These are phyloP conservation scores for Piprites chloris DNA, from an alignment of 2,113 vertebrate species.

Conservation along the genomic window DNA sequence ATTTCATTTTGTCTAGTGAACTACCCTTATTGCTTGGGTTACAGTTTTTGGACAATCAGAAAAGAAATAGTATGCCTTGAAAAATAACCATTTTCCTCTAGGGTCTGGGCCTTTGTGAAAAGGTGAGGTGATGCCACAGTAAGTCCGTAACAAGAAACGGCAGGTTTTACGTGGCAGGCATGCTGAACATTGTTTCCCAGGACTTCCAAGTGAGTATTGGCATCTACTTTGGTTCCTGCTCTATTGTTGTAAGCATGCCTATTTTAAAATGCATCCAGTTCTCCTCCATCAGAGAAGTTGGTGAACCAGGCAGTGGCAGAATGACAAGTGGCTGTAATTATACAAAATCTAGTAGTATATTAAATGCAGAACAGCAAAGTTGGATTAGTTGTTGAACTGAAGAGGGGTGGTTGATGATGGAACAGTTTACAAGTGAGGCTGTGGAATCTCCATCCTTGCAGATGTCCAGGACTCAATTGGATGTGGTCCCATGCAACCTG, in stretches of 20 bases:
- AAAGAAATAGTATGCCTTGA: neutral
- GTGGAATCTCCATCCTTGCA: neutral
- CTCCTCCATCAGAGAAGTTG: neutral
- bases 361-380: neutral
- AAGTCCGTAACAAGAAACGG: neutral
- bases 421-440: neutral
- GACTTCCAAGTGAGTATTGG: neutral
- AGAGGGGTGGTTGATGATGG: neutral
- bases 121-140: neutral
- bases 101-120: neutral
- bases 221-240: neutral
- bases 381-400: neutral
- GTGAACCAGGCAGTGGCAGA: neutral
- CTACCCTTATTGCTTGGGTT: neutral
- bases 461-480: neutral
- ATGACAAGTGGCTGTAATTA: neutral
- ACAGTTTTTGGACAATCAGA: neutral
- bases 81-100: neutral
- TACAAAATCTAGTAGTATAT: neutral
- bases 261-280: neutral
- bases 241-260: neutral
- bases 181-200: conserved; percentile 14
- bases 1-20: neutral
- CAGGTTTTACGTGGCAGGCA: neutral
- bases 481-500: neutral